Percentiles rank a stretch among this genome's conserved stretches.
These are phyloP conservation scores for Mola mola DNA, from an alignment of 2,113 vertebrate species.

Conservation along the genomic window DNA sequence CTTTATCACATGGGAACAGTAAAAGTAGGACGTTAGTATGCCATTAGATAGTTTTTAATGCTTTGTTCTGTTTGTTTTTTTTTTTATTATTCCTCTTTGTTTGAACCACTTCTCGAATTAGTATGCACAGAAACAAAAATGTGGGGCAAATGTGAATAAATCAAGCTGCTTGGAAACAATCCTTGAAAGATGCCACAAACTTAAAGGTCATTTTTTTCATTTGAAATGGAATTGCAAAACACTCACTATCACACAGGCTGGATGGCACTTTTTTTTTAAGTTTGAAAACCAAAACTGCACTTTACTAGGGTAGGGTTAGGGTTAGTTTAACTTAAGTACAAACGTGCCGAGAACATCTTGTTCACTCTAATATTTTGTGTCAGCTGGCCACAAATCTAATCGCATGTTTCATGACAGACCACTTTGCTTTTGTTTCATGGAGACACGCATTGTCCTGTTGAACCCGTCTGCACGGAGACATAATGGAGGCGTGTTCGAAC, in stretches of 20 bases:
- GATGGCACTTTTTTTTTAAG: too few species aligned
- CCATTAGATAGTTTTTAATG: conserved; percentile 42
- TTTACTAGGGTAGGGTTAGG: conserved; percentile 8
- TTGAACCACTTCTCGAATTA: conserved; percentile 31
- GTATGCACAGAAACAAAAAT: conserved; percentile 48
- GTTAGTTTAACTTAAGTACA: conserved; percentile 30
- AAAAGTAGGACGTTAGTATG: conserved; percentile 74
- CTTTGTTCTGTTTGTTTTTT: conserved; percentile 48
- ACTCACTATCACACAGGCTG: not conserved
- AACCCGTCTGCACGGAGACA: conserved; percentile 16
- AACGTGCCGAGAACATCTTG: conserved; percentile 38
- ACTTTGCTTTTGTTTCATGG: conserved; percentile 48
- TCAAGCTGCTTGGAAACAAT: conserved; percentile 26
- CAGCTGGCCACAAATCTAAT: conserved; percentile 29
- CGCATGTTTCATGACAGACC: conserved; percentile 25
- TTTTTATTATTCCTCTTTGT: conserved; percentile 38
- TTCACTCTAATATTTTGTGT: conserved; percentile 31
- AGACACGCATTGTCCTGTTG: conserved; percentile 43
- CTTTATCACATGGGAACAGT: conserved; percentile 48
- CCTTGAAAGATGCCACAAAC: conserved; percentile 23
- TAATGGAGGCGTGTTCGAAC: too few species aligned
- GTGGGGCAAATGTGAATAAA: conserved; percentile 59
- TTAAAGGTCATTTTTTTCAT: conserved; percentile 26
- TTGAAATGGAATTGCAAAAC: conserved; percentile 34
- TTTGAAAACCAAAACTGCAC: not conserved